Evolutionary conservation across 2,797 vertebrate genomes (phyloP).

Genomic region (Bradypodion pumilum): DNA sequence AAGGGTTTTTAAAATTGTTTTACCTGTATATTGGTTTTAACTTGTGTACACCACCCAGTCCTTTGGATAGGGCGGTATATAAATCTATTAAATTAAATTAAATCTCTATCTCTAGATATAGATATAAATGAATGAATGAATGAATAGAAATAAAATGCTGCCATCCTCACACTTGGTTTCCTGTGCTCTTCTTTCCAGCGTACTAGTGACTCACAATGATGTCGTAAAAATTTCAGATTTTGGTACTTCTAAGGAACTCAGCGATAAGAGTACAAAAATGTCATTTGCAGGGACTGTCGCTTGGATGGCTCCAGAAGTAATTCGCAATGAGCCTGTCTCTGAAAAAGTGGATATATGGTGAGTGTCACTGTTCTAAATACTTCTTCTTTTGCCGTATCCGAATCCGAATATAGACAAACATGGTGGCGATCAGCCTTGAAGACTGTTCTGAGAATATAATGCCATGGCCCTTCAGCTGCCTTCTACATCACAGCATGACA

Average conservation of each 20-base stretch:
- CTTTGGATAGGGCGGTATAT: no score
- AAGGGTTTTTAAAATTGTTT: no score
- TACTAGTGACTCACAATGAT: slow-evolving; percentile 95
- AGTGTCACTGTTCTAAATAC: slow-evolving; percentile 55
- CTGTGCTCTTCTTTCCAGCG: slow-evolving; percentile 74
- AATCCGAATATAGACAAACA: no score
- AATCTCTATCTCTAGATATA: no score
- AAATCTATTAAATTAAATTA: no score
- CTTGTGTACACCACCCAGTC: no score
- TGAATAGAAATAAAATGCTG: neutral
- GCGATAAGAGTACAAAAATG: slow-evolving; percentile 99
- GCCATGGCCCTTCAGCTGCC: no score
- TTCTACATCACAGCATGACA: no score
- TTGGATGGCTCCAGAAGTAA: slow-evolving; percentile 99
- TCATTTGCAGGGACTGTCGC: slow-evolving; percentile 98
- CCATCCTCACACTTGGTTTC: slow-evolving; percentile 28
- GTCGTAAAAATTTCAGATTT: slow-evolving; percentile 98
- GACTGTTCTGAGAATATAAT: no score
- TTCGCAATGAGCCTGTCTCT: slow-evolving; percentile 96
- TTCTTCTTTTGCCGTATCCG: no score
- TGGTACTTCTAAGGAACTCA: slow-evolving; percentile 98
- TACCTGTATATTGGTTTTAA: no score
- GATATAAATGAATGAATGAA: neutral
- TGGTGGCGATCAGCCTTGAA: no score
- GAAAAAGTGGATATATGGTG: slow-evolving; percentile 99